These are phyloP conservation scores for Silurus aristotelis DNA, from an alignment of 2,797 vertebrate species.

Conservation along the genomic window DNA sequence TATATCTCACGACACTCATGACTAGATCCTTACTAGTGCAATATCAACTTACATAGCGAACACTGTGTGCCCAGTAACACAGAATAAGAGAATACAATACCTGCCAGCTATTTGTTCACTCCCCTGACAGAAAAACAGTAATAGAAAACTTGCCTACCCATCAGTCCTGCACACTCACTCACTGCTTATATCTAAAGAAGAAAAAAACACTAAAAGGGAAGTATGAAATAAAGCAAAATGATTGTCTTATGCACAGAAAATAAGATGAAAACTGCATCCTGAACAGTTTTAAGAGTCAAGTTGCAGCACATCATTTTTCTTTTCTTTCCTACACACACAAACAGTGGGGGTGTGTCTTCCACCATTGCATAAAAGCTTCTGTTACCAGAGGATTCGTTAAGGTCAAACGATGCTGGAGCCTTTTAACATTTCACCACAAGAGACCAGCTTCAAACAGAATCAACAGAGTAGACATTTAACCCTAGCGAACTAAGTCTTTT, in stretches of 20 bases:
- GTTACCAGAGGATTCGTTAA: constrained; percentile 40
- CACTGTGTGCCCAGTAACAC: neutral
- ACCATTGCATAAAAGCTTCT: constrained; percentile 31
- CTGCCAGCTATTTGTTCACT: neutral
- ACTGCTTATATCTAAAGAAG: neutral
- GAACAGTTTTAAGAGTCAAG: constrained; percentile 5
- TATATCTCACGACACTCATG: neutral
- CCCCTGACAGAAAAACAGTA: neutral
- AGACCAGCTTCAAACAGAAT: constrained; percentile 44
- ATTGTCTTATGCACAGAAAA: neutral
- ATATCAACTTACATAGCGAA: neutral
- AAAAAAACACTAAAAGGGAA: neutral
- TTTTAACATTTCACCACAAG: constrained; percentile 49
- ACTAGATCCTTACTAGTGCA: neutral
- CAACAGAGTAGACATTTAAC: constrained; percentile 5
- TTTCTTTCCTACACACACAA: constrained; percentile 9
- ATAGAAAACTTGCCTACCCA: neutral
- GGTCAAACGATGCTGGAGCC: constrained; percentile 48
- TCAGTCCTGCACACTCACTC: neutral
- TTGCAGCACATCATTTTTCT: constrained; percentile 14
- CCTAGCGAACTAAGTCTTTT: neutral
- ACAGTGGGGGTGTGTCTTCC: neutral
- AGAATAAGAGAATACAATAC: constrained; percentile 4
- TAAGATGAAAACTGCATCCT: constrained; percentile 16
- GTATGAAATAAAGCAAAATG: constrained; percentile 4